These are phyloP conservation scores for Phalanger gymnotis DNA, from an alignment of 2,797 vertebrate species.

Conservation along the genomic window DNA sequence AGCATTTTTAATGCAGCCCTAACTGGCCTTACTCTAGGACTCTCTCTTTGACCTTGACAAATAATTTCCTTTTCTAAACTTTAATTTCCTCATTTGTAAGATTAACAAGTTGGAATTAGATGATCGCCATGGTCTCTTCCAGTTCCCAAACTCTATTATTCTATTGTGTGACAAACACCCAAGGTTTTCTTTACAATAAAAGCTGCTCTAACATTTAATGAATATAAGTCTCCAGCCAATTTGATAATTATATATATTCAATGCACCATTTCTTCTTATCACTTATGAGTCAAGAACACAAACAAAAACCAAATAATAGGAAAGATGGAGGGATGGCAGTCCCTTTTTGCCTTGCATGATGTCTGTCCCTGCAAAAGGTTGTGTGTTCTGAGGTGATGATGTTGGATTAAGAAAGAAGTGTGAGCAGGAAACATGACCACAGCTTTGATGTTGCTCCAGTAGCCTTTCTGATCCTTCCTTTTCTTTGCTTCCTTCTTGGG, in stretches of 20 bases:
- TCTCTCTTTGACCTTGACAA: not conserved
- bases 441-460: not conserved
- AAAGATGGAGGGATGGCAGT: constrained; percentile 19
- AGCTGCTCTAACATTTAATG: constrained; percentile 15
- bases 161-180: not conserved
- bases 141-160: not conserved
- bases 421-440: not conserved
- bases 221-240: constrained; percentile 29
- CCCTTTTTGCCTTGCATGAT: not conserved
- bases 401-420: not conserved
- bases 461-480: constrained; percentile 18
- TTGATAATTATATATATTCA: constrained; percentile 46
- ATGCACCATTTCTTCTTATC: not conserved
- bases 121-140: not conserved
- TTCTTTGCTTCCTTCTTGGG: not conserved
- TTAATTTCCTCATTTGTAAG: not conserved
- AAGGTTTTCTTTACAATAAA: constrained; percentile 8
- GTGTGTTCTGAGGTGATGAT: not conserved
- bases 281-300: constrained; percentile 57
- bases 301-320: constrained; percentile 44
- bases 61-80: not conserved
- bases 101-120: not conserved
- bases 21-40: not conserved
- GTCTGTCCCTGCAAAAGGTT: constrained; percentile 27
- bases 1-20: not conserved